Conservation (phyloP, 2,797 vertebrate species). For the Leptoclinus maculatus region DNA sequence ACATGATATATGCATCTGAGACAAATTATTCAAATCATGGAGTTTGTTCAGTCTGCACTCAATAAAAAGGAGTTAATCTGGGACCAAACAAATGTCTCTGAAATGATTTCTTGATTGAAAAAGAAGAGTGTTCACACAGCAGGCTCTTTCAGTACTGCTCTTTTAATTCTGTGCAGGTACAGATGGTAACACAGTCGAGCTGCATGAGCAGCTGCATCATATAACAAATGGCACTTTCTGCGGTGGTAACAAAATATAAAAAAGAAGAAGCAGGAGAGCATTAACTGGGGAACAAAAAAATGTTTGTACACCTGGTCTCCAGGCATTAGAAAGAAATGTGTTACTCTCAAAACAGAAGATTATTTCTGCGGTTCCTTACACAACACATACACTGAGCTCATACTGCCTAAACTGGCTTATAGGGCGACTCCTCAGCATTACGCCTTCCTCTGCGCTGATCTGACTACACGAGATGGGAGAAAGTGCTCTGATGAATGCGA, state of each 20-base stretch:
- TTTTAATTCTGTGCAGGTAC: conserved; percentile 52
- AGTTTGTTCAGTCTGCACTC: conserved; percentile 84
- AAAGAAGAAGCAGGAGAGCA: conserved; percentile 20
- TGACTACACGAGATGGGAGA: conserved; percentile 36
- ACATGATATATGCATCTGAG: conserved; percentile 29
- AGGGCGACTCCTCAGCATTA: conserved; percentile 26
- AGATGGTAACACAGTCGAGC: conserved; percentile 39
- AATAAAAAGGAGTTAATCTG: conserved; percentile 90
- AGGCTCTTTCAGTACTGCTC: conserved; percentile 1
- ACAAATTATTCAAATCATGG: conserved; percentile 59
- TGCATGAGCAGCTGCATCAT: conserved; percentile 12
- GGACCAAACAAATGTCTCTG: conserved; percentile 76
- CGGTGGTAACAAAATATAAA: conserved; percentile 12
- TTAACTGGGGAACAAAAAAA: conserved; percentile 11
- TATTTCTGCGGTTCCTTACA: conserved; percentile 37
- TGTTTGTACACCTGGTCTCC: neutral
- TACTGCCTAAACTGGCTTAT: neutral
- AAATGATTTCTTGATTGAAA: conserved; percentile 27
- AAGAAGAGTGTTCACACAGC: conserved; percentile 4
- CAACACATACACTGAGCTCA: conserved; percentile 33
- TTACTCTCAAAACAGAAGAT: conserved; percentile 21
- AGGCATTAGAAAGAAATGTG: conserved; percentile 24
- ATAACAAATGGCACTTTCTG: conserved; percentile 59
- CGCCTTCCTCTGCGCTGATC: conserved; percentile 41
- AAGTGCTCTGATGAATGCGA: conserved; percentile 51